Evolutionary conservation across 2,797 vertebrate genomes (phyloP), one percentile per base, ranked within the genome.

Genomic region (Xiphorhynchus erythropygius): DNA sequence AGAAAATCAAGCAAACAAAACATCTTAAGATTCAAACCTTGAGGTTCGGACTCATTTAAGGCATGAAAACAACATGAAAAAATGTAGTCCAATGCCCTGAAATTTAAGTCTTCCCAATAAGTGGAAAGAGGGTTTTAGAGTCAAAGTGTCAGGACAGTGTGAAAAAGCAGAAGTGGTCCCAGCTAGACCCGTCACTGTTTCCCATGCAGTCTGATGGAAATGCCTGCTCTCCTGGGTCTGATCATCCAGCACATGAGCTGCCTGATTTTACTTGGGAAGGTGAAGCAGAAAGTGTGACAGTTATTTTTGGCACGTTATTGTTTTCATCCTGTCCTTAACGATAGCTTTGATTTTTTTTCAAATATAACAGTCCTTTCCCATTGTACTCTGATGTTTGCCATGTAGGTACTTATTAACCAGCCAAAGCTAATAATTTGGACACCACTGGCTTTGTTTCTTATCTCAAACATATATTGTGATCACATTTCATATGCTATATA

Each of bases 341-440:
- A 9, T 35, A 82, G 5, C 56, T 67, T 91, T 0, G 0, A 28
- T 44, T 63, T 78, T 46, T 88, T 89, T 70, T 59, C 86, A 33
- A n/a, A 10, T 71, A 16, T 28, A 84, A 57, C 30, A 60, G 80
- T 77, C 37, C 22, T 82, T 93, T 81, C 67, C 67, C 59, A 70
- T 57, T 64, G 84, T 74, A 96, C 94, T 96, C 95, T 76, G 79
- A 67, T 94, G 55, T 96, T 96, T 94, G 87, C 53, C 23, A 5
- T 73, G 50, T 81, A 77, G 87, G 32, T 90, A 95, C 74, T 93
- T 70, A 96, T 96, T 94, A 97, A 96, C 83, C 63, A 68, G 85
- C 57, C 50, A 33, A 33, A 91, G 19, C 52, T 77, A 73, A 86
- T 86, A 16, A 70, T 76, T 49, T 84, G 52, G 64, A 59, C 83